Base-by-base conservation (phyloP, 2,888 invertebrate species). In the Podotricha telesiphe region DNA sequence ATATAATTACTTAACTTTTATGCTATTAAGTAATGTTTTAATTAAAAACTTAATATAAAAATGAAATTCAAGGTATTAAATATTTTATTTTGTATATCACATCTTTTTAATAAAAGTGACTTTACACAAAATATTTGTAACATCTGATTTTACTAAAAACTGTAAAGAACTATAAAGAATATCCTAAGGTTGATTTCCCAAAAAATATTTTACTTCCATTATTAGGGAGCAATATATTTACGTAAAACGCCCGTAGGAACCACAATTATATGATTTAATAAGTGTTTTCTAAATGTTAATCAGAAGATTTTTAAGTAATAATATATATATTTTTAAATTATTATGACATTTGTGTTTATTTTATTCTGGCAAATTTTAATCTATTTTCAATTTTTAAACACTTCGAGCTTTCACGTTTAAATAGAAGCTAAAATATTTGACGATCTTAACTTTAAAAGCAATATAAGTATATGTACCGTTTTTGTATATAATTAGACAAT, bases 401-500 rank as follows among this genome's bases (percentile, higher is more conserved):
- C 50, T 22, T 59, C 42, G 20, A 22, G 22, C 22, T 19, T 42
- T 59, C 2, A 42, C 13, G 13, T 47, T 62, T 2, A 48, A 62
- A 6, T 37, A 37, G 28, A 28, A 48, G 45, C 20, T 20, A 47
- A 47, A 48, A 17, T 22, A 51, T 47, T 48, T 62, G 3, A 28
- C 6, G 6, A 50, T 20, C 17, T 20, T 62, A 48, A 19, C 48
- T 34, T 28, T 37, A 62, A 17, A 50, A 37, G 62, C 62, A 22
- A 20, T 67, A 62, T 65, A 55, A 34, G 71, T 70, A 77, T 65
- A 55, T 40, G 71, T 70, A 77, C 71, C 74, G 64, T 74, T 68
- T 73, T 71, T 68, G 61, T 87, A 82, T 85, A 63, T 15, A 45
- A 59, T 81, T 79, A 79, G 68, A 67, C 72, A 77, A 76, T 76